Percentiles rank a stretch among this genome's conserved stretches.
These are phyloP conservation scores for Periophthalmodon schlosseri DNA, from an alignment of 2,113 vertebrate genomes.

Conservation along the genomic window DNA sequence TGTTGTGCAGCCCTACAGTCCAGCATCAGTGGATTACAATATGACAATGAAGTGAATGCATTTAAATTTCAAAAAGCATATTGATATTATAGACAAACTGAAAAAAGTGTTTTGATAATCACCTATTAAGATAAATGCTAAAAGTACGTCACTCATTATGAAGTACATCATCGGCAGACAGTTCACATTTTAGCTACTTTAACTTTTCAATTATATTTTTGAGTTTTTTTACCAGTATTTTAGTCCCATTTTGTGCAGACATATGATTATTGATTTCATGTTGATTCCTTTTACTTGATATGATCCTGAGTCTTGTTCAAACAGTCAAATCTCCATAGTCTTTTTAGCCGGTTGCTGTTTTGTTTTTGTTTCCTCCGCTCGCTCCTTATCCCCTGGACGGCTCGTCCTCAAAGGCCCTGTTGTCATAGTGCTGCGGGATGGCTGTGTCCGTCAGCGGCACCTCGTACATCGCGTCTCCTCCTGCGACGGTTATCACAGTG, in stretches of 20 bases:
- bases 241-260: not conserved
- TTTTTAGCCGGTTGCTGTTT: slow-evolving; percentile 27
- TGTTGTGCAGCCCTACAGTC: not conserved
- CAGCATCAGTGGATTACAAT: not conserved
- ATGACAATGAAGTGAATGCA: not conserved
- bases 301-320: slow-evolving; percentile 15
- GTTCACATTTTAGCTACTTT: not conserved
- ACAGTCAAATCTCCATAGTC: slow-evolving; percentile 13
- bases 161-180: not conserved
- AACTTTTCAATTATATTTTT: not conserved
- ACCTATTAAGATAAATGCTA: not conserved
- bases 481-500: slow-evolving; percentile 63
- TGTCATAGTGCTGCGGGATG: slow-evolving; percentile 81
- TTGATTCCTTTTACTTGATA: slow-evolving; percentile 9
- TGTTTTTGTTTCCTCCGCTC: slow-evolving; percentile 28
- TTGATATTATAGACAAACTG: not conserved
- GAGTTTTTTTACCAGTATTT: not conserved
- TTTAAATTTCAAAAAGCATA: not conserved
- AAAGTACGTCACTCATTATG: not conserved
- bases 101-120: not conserved
- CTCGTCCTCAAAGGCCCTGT: slow-evolving; percentile 86
- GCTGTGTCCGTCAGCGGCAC: slow-evolving; percentile 67
- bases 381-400: slow-evolving; percentile 24
- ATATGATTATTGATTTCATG: not conserved
- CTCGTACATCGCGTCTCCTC: slow-evolving; percentile 55